Evolutionary conservation across 2,797 vertebrate species (phyloP).

Genomic region (Alosa sapidissima): DNA sequence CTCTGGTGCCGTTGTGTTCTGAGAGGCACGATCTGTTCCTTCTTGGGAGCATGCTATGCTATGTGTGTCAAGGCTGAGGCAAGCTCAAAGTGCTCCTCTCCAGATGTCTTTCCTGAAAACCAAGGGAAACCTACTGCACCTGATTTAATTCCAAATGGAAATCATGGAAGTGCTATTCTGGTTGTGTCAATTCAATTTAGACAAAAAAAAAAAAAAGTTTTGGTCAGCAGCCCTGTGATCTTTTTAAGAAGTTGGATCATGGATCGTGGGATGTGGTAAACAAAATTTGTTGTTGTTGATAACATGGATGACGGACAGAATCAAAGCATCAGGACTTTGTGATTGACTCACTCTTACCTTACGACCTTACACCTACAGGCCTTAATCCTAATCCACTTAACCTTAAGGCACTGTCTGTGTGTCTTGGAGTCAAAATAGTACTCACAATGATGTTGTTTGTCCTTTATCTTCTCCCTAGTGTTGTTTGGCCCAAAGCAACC

Average conservation of each 20-base stretch:
- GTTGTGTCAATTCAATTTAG: no score
- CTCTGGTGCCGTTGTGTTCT: background rate
- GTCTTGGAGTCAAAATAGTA: conserved; percentile 50
- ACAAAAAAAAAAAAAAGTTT: no score
- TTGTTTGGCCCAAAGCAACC: background rate
- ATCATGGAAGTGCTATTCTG: no score
- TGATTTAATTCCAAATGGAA: no score
- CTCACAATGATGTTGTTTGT: background rate
- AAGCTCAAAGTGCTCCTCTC: background rate
- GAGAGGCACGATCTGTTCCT: background rate
- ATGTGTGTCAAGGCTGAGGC: background rate
- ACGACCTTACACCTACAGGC: conserved; percentile 54
- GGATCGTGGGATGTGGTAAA: background rate
- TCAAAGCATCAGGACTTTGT: background rate
- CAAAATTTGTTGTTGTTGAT: background rate
- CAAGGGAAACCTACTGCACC: no score
- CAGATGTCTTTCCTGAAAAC: background rate
- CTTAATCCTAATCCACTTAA: conserved; percentile 74
- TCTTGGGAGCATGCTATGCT: background rate
- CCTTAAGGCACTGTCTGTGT: conserved; percentile 66
- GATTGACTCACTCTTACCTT: conserved; percentile 15
- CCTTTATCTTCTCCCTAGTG: background rate
- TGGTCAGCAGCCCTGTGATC: no score
- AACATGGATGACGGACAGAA: background rate
- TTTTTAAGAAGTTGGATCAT: background rate